Base-by-base conservation (phyloP, 2,797 vertebrate species). In the Momotus momota region DNA sequence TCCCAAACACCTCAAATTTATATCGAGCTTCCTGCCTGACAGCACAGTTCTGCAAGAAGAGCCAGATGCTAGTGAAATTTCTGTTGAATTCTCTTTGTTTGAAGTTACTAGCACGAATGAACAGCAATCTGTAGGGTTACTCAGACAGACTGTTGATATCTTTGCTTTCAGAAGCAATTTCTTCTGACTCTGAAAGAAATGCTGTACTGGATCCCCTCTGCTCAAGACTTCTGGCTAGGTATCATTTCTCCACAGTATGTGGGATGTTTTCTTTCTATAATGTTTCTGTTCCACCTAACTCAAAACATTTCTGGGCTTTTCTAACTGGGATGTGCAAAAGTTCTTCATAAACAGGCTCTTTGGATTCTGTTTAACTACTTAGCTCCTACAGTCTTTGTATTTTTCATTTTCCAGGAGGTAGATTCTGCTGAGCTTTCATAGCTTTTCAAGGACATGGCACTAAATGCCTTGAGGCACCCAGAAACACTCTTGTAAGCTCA, bases 111-210 rank as follows among this genome's bases (percentile, higher is more conserved):
- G 58, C 54, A 41, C 1, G 8, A 91, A 83, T 17, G 77, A 86
- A 46, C 43, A 94, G 60, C 54, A 84, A 64, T 83, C 51, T 2
- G 0, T 29, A 48, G 69, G 69, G n/a, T 43, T 64, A 46, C n/a
- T 86, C 78, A 51, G 54, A 49, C 33, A 86, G 48, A 29, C n/a
- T 45, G 86, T 31, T 81, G 79, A 62, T 69, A 72, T 9, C 60
- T 93, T 81, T 84, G 62, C 48, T 90, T 95, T 94, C 95, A 84
- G 85, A 49, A 90, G 51, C 20, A 84, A 57, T 88, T 79, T 85
- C 71, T 94, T 83, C 54, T 48, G 27, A 41, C 41, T 67, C 64
- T 45, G 51, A 86, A 88, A 73, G 35, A 84, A 91, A 77, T 0
- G 4, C 27, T 51, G 12, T 21, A 12, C 35, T 88, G 77, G 66